Conservation (phyloP, 2,797 vertebrate genomes). For the Periparus ater region DNA sequence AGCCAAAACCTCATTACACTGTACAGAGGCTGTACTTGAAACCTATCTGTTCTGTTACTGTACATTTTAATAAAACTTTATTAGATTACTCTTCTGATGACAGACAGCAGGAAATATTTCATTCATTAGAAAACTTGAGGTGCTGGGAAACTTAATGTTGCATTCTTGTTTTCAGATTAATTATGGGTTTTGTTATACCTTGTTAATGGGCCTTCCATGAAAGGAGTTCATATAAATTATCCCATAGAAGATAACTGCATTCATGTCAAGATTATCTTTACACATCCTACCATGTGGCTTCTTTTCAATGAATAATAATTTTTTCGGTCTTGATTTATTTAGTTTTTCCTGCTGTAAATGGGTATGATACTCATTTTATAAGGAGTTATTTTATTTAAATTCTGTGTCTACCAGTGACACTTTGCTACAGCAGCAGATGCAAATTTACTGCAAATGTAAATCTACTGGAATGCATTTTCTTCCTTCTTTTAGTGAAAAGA, state of each 20-base stretch:
- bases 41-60: slow-evolving; percentile 51
- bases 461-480: slow-evolving; percentile 32
- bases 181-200: slow-evolving; percentile 40
- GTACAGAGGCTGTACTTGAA: slow-evolving; percentile 58
- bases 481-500: slow-evolving; percentile 6
- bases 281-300: neutral
- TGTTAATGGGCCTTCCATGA: neutral
- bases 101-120: slow-evolving; percentile 56
- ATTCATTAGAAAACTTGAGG: slow-evolving; percentile 62
- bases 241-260: neutral
- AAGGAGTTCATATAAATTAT: slow-evolving; percentile 36
- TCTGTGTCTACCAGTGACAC: slow-evolving; percentile 1
- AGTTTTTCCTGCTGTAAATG: slow-evolving; percentile 9
- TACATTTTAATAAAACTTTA: slow-evolving; percentile 74
- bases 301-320: slow-evolving; percentile 7
- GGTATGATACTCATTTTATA: neutral
- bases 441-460: slow-evolving; percentile 18
- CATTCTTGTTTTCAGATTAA: slow-evolving; percentile 61
- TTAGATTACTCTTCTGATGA: slow-evolving; percentile 60
- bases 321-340: slow-evolving; percentile 19
- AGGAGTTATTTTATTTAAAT: slow-evolving; percentile 45
- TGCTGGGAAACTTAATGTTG: slow-evolving; percentile 21
- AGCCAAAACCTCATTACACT: slow-evolving; percentile 56
- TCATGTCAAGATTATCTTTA: slow-evolving; percentile 32
- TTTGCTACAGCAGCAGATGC: slow-evolving; percentile 4